Conservation (phyloP, 2,888 invertebrate species). For the Ophonus ardosiacus region DNA sequence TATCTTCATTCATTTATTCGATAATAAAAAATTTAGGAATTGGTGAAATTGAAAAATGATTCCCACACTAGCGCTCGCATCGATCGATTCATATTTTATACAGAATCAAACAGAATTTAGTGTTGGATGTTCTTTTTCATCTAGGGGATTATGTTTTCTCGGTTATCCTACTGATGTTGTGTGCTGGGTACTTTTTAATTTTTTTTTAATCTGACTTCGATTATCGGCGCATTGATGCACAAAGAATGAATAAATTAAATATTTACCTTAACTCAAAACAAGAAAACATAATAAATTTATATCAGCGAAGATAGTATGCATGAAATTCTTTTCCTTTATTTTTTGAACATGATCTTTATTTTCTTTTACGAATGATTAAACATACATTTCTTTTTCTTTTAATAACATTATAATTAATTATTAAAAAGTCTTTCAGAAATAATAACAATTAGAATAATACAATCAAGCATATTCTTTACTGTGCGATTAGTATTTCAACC, state of each 20-base stretch:
- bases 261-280: background rate
- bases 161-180: conserved; percentile 16
- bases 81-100: conserved; percentile 45
- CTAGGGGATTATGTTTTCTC: conserved; percentile 16
- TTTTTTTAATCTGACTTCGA: conserved; percentile 24
- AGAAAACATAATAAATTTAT: background rate
- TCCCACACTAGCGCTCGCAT: conserved; percentile 21
- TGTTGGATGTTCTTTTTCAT: conserved; percentile 13
- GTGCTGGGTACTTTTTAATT: background rate
- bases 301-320: background rate
- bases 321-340: background rate
- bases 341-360: background rate
- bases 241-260: background rate
- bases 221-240: conserved; percentile 18
- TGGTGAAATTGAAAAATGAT: conserved; percentile 45
- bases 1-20: conserved; percentile 38
- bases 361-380: no score
- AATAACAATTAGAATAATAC: no score
- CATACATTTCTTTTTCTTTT: no score
- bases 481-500: no score
- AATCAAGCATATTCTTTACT: no score
- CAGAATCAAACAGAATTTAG: conserved; percentile 41
- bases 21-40: conserved; percentile 29
- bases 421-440: no score
- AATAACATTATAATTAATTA: no score